A percentile compares a stretch with the other conserved stretches of the same genome.
Conservation (phyloP, 2,113 vertebrate genomes). For the Pteropus alecto region DNA sequence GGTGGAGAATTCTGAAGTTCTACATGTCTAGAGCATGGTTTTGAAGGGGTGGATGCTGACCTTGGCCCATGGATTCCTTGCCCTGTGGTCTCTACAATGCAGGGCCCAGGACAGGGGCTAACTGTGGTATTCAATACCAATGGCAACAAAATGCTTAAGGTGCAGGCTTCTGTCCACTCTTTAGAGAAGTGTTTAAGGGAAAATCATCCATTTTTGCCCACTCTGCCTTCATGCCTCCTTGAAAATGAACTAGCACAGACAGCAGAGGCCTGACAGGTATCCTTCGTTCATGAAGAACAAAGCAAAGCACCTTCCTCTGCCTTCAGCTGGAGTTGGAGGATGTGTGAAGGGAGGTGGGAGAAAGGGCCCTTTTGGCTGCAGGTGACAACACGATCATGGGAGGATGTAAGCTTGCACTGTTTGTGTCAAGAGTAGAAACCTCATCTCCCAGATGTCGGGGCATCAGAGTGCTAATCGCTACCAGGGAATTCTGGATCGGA, state of each 20-base stretch:
- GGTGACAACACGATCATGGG: fast-evolving
- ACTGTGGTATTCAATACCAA: neutral
- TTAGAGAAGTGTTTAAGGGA: neutral
- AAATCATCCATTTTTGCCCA: neutral
- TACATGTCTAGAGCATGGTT: neutral
- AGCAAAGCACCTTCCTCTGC: neutral
- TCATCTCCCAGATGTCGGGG: neutral
- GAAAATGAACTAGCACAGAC: neutral
- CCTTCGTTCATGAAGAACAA: neutral
- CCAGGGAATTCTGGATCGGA: neutral
- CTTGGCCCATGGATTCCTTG: neutral
- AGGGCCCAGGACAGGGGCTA: neutral
- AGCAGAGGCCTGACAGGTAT: neutral
- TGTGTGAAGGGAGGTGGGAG: fast-evolving
- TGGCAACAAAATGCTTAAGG: neutral
- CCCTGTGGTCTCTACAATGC: neutral
- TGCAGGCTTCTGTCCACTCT: neutral
- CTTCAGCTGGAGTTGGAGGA: neutral
- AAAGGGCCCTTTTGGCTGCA: neutral
- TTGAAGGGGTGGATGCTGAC: neutral
- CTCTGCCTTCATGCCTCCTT: neutral
- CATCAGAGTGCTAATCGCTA: neutral
- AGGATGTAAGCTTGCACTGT: neutral
- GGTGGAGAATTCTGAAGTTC: neutral
- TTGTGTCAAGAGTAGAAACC: neutral